Evolutionary conservation across 2,797 vertebrate species (phyloP), one percentile per base, ranked within the genome.

Genomic region (Percopsis omiscomaycus): DNA sequence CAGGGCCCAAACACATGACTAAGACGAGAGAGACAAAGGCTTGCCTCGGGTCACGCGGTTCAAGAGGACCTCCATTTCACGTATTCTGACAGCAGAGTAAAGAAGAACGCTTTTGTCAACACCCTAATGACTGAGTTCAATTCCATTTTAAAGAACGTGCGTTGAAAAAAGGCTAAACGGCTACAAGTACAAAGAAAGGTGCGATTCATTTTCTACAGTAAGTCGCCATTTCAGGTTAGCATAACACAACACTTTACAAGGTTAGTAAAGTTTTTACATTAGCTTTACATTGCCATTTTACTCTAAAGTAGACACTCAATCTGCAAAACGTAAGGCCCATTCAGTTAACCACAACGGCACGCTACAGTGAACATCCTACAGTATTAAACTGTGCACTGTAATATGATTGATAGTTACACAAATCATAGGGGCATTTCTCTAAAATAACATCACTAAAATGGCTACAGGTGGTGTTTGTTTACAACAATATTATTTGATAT

Each of bases 401-500:
- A 50, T 27, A 51, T 51, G 15, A 28, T 4, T 11, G 28, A 29
- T 28, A 29, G 22, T 54, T 14, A 30, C 52, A 29, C 22, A 15
- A 54, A 30, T 54, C 28, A 37, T 44, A 62, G 49, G 5, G n/a
- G 50, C 22, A 13, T 53, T 45, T 28, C 37, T 16, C 37, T 44
- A 27, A 62, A 51, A 62, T 27, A 45, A 13, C 60, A 42, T 61
- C 48, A 37, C 12, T 9, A 22, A 11, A 30, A 29, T 45, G 37
- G 27, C 9, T 6, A 15, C 52, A 64, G 37, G 15, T 55, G 61
- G 16, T 9, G 8, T 6, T 14, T 46, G 16, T 62, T 53, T 44
- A 62, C 60, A 22, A 50, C 60, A 42, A 30, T 6, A 27, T 37
- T 50, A 22, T 60, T 51, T 37, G 37, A 37, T 37, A 8, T 37